A percentile compares a stretch with the other conserved stretches of the same genome.
These are phyloP conservation scores for Bombyx mandarina DNA, from an alignment of 1,140 invertebrate genomes.

Conservation along the genomic window DNA sequence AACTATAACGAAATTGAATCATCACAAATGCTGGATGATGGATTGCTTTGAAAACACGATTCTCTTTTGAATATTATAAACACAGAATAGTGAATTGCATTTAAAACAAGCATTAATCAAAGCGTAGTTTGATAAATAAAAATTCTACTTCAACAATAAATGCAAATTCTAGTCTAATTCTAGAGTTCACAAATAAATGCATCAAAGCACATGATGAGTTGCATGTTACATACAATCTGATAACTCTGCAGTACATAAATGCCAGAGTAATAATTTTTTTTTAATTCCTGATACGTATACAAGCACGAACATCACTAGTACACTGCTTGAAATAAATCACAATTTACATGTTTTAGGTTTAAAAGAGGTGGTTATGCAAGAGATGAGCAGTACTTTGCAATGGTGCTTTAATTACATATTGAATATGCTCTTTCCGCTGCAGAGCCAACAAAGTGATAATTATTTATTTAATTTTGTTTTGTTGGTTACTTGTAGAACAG, in stretches of 20 bases:
- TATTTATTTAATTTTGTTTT: conserved; percentile 17
- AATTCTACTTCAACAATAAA: too few species aligned
- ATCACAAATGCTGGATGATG: not conserved
- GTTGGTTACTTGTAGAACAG: not conserved
- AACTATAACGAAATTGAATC: not conserved
- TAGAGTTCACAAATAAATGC: not conserved
- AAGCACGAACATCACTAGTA: too few species aligned
- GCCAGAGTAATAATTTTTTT: too few species aligned
- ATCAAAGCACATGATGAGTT: not conserved
- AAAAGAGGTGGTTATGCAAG: conserved; percentile 10
- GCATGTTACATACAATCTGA: not conserved
- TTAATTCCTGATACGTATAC: too few species aligned
- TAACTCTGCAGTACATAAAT: too few species aligned
- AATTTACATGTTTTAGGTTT: conserved; percentile 16
- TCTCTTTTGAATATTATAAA: too few species aligned
- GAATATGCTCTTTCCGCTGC: conserved; percentile 24
- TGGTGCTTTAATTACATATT: conserved; percentile 34
- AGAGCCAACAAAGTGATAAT: conserved; percentile 33
- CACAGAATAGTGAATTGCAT: too few species aligned
- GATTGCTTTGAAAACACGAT: not conserved
- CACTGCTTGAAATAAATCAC: too few species aligned
- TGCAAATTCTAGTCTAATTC: too few species aligned
- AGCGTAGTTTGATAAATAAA: too few species aligned
- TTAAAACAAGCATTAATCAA: too few species aligned
- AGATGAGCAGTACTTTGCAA: conserved; percentile 37